Conservation (phyloP, 2,113 vertebrate species). For the Antechinus stuartii region DNA sequence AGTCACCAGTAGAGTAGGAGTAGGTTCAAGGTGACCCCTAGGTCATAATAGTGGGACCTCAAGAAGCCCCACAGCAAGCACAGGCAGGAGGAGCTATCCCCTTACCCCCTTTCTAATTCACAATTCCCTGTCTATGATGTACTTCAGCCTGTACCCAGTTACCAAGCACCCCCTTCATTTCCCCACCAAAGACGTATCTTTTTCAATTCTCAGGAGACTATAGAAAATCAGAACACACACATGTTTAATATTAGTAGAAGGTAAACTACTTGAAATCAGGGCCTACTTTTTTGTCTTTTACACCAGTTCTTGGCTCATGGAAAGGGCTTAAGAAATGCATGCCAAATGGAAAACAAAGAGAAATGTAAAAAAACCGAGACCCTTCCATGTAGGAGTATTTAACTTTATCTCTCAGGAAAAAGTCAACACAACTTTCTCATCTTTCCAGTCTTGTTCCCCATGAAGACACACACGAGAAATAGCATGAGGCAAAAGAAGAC, state of each 20-base stretch:
- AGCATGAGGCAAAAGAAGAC: neutral
- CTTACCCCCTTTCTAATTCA: neutral
- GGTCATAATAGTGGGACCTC: neutral
- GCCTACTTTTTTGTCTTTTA: neutral
- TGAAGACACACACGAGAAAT: conserved; percentile 15
- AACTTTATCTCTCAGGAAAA: neutral
- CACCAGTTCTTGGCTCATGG: neutral
- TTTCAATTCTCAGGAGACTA: neutral
- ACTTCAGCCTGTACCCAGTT: neutral
- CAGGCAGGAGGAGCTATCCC: neutral
- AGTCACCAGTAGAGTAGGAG: neutral
- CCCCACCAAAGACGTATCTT: neutral
- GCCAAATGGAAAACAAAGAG: neutral
- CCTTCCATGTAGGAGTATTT: neutral
- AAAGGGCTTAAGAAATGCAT: neutral
- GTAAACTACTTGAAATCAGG: neutral
- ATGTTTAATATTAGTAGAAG: neutral
- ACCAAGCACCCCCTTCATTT: neutral
- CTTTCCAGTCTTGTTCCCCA: conserved; percentile 33
- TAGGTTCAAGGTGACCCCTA: neutral
- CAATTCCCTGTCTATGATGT: neutral
- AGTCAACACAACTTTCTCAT: conserved; percentile 32
- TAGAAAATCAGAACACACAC: neutral
- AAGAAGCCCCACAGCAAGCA: neutral
- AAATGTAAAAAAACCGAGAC: neutral